Evolutionary conservation across 2,797 vertebrate species (phyloP).

Genomic region (Argya squamiceps): DNA sequence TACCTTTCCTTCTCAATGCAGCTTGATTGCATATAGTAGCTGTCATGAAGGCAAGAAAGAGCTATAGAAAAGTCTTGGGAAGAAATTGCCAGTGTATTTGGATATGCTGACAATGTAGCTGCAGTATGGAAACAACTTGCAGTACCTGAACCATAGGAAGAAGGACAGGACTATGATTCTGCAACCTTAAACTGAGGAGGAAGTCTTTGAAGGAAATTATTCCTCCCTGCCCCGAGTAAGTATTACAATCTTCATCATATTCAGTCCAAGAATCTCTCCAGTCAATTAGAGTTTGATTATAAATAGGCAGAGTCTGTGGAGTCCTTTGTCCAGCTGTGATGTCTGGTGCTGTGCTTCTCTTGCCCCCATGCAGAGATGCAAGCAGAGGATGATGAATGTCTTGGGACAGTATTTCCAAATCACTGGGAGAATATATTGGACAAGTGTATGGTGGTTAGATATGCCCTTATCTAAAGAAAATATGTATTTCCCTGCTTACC

Average conservation of each 20-base stretch:
- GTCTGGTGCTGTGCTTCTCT: not conserved
- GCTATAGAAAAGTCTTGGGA: not conserved
- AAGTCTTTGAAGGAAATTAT: not conserved
- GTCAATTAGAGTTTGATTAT: not conserved
- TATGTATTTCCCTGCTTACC: not conserved
- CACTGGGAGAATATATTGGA: not conserved
- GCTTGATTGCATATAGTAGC: slow-evolving; percentile 40
- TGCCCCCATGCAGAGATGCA: not conserved
- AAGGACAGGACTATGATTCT: not conserved
- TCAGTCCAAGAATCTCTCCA: not conserved
- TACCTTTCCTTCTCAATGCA: slow-evolving; percentile 59
- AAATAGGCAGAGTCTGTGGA: not conserved
- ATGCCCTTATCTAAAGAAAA: not conserved
- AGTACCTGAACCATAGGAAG: not conserved
- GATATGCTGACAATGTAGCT: not conserved
- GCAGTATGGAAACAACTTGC: not conserved
- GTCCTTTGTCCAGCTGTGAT: not conserved
- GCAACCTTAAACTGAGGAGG: not conserved
- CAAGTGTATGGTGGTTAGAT: not conserved
- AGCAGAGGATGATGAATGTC: not conserved
- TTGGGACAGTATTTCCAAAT: not conserved
- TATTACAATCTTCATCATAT: not conserved
- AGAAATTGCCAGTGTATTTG: not conserved
- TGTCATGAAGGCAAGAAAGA: slow-evolving; percentile 15
- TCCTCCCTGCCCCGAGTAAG: rapidly evolving